Conservation (phyloP, 2,888 invertebrate genomes). For the Acronicta aceris region DNA sequence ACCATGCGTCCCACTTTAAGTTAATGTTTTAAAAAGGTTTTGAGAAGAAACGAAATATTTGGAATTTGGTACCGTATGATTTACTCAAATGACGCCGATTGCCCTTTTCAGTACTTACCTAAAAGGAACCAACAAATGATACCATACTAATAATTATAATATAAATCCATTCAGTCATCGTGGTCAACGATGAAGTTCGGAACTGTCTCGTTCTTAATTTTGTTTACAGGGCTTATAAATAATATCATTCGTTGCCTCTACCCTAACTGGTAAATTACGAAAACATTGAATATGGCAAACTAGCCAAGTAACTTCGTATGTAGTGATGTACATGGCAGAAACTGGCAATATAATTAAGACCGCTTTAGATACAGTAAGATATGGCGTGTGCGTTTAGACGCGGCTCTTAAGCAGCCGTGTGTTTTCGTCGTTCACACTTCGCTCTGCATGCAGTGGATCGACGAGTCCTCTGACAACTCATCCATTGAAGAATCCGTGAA, state of each 20-base stretch:
- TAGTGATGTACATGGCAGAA: conserved; percentile 23
- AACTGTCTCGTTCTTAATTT: not conserved
- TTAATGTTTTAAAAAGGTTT: conserved; percentile 13
- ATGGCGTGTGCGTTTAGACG: conserved; percentile 32
- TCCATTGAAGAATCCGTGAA: conserved; percentile 94
- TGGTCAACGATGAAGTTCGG: too few species aligned
- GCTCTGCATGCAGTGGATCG: conserved; percentile 95
- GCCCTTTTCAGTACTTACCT: not conserved
- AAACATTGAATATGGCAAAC: conserved; percentile 18
- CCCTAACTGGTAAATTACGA: not conserved
- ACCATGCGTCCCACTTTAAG: conserved; percentile 4
- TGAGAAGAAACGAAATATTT: not conserved
- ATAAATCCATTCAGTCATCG: too few species aligned
- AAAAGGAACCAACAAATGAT: too few species aligned
- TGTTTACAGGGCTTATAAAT: not conserved
- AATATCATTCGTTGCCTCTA: conserved; percentile 5
- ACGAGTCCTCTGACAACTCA: conserved; percentile 96
- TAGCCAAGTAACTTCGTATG: conserved; percentile 17
- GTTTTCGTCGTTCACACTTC: conserved; percentile 86
- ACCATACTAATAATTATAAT: too few species aligned
- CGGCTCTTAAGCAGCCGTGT: not conserved
- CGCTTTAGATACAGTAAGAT: conserved; percentile 24
- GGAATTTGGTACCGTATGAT: conserved; percentile 10
- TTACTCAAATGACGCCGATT: conserved; percentile 5
- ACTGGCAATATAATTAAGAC: conserved; percentile 46